Percentiles rank a stretch among this genome's conserved stretches.
Evolutionary conservation across 2,888 invertebrate genomes (phyloP).

Genomic region (Oxyscelio sp.): DNA sequence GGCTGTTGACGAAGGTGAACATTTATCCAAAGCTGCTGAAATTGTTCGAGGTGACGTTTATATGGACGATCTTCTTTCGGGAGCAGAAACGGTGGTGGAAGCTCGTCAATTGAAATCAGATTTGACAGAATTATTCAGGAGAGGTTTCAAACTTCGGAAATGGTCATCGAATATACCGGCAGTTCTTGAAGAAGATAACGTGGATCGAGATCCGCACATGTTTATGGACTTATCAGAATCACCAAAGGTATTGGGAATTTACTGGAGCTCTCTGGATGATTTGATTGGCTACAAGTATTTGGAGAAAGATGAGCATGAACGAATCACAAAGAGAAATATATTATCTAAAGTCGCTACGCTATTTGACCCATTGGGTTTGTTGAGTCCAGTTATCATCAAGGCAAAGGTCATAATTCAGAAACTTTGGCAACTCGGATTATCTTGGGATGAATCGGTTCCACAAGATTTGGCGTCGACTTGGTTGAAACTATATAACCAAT

Average conservation of each 20-base stretch:
- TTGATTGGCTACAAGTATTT: slow-evolving; percentile 5
- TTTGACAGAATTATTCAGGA: not conserved
- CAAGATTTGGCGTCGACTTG: slow-evolving; percentile 17
- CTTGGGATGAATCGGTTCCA: slow-evolving; percentile 24
- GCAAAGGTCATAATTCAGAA: slow-evolving; percentile 16
- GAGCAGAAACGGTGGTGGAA: slow-evolving; percentile 8
- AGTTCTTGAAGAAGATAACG: not conserved
- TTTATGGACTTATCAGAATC: slow-evolving; percentile 3
- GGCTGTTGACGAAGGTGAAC: not conserved
- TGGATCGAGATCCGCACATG: not conserved
- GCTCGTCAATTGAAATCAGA: slow-evolving; percentile 13
- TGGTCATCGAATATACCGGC: slow-evolving; percentile 12
- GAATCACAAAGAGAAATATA: slow-evolving; percentile 6
- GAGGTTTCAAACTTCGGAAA: slow-evolving; percentile 11
- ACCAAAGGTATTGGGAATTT: slow-evolving; percentile 24
- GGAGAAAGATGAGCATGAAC: not conserved
- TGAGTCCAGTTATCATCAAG: slow-evolving; percentile 15
- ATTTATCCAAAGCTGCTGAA: not conserved
- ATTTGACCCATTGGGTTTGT: too few species aligned
- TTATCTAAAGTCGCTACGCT: too few species aligned
- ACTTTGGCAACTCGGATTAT: too few species aligned
- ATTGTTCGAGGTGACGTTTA: not conserved
- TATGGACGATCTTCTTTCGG: slow-evolving; percentile 15
- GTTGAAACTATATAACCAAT: slow-evolving; percentile 1
- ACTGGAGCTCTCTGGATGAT: slow-evolving; percentile 3